Conservation (phyloP, 2,888 invertebrate species). For the Drosophila neutralis region DNA sequence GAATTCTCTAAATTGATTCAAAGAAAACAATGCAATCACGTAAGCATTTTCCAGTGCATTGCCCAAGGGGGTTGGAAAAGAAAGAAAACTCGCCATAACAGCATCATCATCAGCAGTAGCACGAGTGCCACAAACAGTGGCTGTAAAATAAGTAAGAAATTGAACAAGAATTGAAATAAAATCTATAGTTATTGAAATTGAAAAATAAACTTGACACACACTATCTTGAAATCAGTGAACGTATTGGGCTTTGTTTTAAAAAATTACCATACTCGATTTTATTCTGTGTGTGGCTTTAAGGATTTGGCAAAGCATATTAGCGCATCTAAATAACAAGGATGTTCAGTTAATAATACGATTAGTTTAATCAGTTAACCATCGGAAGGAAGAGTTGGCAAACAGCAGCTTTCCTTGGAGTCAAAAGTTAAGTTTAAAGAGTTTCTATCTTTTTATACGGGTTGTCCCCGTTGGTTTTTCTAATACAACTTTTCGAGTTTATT, state of each 20-base stretch:
- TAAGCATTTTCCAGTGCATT: conserved; percentile 45
- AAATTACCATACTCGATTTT: background rate
- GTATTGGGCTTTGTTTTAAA: conserved; percentile 9
- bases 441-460: background rate
- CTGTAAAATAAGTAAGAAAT: conserved; percentile 64
- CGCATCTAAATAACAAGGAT: background rate
- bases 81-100: conserved; percentile 12
- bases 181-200: conserved; percentile 68
- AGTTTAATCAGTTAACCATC: background rate
- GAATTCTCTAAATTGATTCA: conserved; percentile 45
- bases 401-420: no score
- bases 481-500: background rate
- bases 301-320: background rate
- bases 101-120: conserved; percentile 16
- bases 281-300: background rate
- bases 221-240: conserved; percentile 16
- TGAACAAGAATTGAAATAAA: conserved; percentile 59
- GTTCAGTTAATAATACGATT: background rate
- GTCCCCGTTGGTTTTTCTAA: background rate
- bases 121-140: conserved; percentile 52
- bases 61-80: conserved; percentile 14
- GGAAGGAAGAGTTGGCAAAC: background rate
- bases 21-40: conserved; percentile 61
- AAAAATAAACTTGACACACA: conserved; percentile 23
- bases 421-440: background rate